Evolutionary conservation across 1,140 invertebrate genomes (phyloP).

Genomic region (Mylabris phalerata): DNA sequence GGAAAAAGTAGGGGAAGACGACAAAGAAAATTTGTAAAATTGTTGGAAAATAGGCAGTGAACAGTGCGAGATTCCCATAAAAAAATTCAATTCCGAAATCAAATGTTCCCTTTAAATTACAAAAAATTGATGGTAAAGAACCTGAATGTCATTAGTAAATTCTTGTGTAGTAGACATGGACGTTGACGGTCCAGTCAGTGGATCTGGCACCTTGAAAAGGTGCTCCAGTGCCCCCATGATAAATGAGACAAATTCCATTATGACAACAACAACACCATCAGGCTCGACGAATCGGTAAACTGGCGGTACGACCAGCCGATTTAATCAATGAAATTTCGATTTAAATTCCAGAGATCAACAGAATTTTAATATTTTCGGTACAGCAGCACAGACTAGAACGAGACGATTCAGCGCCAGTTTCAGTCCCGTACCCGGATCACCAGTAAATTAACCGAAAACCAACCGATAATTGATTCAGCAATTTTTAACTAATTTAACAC

Average conservation of each 20-base stretch:
- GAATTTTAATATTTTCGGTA: constrained; percentile 54
- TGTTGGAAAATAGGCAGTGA: constrained; percentile 3
- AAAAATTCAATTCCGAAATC: constrained; percentile 1
- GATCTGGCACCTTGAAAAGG: constrained; percentile 59
- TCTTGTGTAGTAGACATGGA: constrained; percentile 48
- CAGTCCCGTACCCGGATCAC: constrained; percentile 54
- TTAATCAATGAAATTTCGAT: not conserved
- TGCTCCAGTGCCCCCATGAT: constrained; percentile 81
- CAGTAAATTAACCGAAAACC: constrained; percentile 38
- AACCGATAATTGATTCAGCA: not conserved
- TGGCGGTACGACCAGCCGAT: not conserved
- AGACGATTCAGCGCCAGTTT: constrained; percentile 80
- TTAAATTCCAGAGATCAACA: constrained; percentile 34
- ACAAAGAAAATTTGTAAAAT: not conserved
- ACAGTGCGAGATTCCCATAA: not conserved
- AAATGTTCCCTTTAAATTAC: constrained; percentile 23
- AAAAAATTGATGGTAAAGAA: constrained; percentile 15
- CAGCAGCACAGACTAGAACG: constrained; percentile 50
- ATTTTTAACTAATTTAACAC: not conserved
- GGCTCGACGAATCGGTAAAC: constrained; percentile 44
- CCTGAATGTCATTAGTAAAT: constrained; percentile 38
- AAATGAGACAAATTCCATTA: constrained; percentile 51
- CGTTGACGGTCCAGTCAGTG: constrained; percentile 46
- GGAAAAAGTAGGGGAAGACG: not conserved
- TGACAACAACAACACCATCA: constrained; percentile 44